Evolutionary conservation across 2,888 invertebrate genomes (phyloP).

Genomic region (Philereme transversata): DNA sequence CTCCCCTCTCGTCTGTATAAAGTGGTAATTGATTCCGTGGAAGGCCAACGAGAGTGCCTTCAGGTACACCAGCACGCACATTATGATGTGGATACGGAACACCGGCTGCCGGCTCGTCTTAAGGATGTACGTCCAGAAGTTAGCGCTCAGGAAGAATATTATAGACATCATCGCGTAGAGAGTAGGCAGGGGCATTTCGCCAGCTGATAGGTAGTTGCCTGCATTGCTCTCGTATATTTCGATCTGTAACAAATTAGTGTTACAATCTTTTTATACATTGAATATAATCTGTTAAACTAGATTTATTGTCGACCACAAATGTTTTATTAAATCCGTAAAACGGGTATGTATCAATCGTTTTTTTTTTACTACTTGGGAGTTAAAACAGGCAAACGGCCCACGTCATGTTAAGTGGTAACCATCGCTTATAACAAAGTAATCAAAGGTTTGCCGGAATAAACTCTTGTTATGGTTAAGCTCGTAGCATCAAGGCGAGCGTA

Average conservation of each 20-base stretch:
- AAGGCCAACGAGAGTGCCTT: slow-evolving; percentile 96
- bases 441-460: too few species aligned
- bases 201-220: slow-evolving; percentile 95
- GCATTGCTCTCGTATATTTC: slow-evolving; percentile 94
- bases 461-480: too few species aligned
- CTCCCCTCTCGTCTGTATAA: slow-evolving; percentile 95
- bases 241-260: slow-evolving; percentile 82
- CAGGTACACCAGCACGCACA: slow-evolving; percentile 96
- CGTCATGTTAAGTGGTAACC: too few species aligned
- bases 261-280: too few species aligned
- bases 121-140: slow-evolving; percentile 96
- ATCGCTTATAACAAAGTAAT: too few species aligned
- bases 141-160: slow-evolving; percentile 94
- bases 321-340: too few species aligned
- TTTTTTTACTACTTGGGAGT: too few species aligned
- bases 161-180: slow-evolving; percentile 96
- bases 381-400: too few species aligned
- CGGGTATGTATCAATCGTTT: too few species aligned
- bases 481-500: too few species aligned
- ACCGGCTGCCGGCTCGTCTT: slow-evolving; percentile 92
- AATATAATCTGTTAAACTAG: too few species aligned
- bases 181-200: slow-evolving; percentile 97
- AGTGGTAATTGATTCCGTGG: slow-evolving; percentile 97
- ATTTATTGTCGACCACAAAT: too few species aligned
- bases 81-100: slow-evolving; percentile 96